These are phyloP conservation scores for Caenorhabditis sp. DNA, from an alignment of 2,888 invertebrate species.

Conservation along the genomic window DNA sequence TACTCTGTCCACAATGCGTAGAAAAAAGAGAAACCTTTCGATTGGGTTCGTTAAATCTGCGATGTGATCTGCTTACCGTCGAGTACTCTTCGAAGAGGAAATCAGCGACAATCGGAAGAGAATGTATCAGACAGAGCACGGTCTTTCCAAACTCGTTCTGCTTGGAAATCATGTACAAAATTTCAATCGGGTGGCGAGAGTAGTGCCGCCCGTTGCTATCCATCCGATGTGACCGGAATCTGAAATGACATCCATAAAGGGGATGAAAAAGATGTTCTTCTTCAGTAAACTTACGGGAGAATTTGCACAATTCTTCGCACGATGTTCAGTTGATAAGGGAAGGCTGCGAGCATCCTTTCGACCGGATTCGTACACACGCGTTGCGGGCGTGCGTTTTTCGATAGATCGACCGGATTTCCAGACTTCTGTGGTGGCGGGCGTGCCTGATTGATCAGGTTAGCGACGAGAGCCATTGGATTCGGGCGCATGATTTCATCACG, in stretches of 20 bases:
- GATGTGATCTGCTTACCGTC: too few relatives aligned
- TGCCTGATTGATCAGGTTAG: conserved; percentile 19
- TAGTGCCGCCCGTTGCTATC: conserved; percentile 37
- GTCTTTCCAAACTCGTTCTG: conserved; percentile 40
- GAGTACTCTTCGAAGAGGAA: conserved; percentile 49
- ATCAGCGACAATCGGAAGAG: conserved; percentile 24
- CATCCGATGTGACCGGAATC: conserved; percentile 37
- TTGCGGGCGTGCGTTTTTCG: conserved; percentile 39
- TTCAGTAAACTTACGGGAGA: conserved; percentile 22
- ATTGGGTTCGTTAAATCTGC: too few relatives aligned
- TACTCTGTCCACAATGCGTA: too few relatives aligned
- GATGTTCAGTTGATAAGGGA: conserved; percentile 28
- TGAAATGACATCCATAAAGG: conserved; percentile 9
- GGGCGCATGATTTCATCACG: conserved; percentile 23
- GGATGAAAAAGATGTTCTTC: too few relatives aligned
- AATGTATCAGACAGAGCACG: conserved; percentile 19
- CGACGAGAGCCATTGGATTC: conserved; percentile 18
- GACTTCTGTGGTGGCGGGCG: conserved; percentile 24
- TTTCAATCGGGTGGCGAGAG: conserved; percentile 31
- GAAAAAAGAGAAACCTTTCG: too few relatives aligned
- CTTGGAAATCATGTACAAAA: conserved; percentile 25
- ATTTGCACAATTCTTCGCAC: conserved; percentile 31
- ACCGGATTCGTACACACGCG: conserved; percentile 8
- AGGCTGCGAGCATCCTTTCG: not conserved
- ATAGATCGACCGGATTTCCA: conserved; percentile 21